Evolutionary conservation across 2,888 invertebrate species (phyloP).

Genomic region (Choreutis nemorana): DNA sequence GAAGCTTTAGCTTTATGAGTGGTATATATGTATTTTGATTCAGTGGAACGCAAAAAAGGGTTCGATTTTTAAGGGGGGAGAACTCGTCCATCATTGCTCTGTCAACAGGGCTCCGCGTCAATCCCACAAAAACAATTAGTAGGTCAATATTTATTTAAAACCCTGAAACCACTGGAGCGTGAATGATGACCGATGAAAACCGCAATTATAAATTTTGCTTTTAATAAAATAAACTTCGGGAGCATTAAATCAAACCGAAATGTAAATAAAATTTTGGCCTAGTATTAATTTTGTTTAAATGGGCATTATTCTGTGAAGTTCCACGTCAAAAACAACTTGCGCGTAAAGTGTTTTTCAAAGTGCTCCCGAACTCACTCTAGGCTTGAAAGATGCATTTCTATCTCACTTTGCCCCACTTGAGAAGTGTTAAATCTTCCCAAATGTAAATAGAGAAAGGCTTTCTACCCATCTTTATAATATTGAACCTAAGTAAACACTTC

Average conservation of each 20-base stretch:
- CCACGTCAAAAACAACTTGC: neutral
- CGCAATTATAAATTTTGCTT: neutral
- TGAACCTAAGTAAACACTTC: conserved; percentile 22
- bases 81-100: conserved; percentile 54
- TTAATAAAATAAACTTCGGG: no score
- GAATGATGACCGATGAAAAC: conserved; percentile 30
- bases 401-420: conserved; percentile 27
- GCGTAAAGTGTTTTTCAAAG: neutral
- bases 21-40: conserved; percentile 25
- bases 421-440: conserved; percentile 22
- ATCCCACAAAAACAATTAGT: conserved; percentile 62
- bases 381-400: conserved; percentile 1
- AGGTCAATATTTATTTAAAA: conserved; percentile 62
- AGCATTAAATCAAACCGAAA: no score
- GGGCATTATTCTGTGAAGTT: no score
- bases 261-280: no score
- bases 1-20: no score
- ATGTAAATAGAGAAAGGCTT: conserved; percentile 22
- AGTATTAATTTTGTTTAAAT: no score
- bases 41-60: conserved; percentile 28
- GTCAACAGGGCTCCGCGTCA: conserved; percentile 50
- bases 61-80: no score
- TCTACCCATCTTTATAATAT: conserved; percentile 18
- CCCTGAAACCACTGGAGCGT: conserved; percentile 28
- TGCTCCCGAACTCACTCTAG: neutral